These are phyloP conservation scores for Bombus superbus DNA, from an alignment of 1,140 invertebrate species.

Conservation along the genomic window DNA sequence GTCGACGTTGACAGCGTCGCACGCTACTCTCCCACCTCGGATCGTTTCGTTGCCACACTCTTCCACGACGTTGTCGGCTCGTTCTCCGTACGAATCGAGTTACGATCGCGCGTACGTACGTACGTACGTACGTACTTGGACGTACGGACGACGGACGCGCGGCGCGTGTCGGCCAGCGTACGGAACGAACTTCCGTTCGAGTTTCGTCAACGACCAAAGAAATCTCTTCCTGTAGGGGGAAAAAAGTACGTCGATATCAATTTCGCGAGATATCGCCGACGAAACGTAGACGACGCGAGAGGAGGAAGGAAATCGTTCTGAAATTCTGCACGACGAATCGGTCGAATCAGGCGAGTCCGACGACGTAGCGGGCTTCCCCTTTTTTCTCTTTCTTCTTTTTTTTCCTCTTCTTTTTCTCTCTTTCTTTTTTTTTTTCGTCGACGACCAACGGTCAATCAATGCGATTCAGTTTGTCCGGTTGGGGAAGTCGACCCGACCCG, in stretches of 20 bases:
- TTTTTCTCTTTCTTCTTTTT: neutral
- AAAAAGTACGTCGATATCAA: neutral
- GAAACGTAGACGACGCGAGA: too few relatives aligned
- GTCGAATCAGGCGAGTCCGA: neutral
- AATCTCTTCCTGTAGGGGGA: too few relatives aligned
- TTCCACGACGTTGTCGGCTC: too few relatives aligned
- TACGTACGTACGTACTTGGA: too few relatives aligned
- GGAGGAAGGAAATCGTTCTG: neutral
- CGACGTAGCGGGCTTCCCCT: neutral
- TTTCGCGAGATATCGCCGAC: neutral
- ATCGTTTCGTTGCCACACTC: too few relatives aligned
- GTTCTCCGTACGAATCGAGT: too few relatives aligned
- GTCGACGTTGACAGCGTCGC: neutral
- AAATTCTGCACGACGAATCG: neutral
- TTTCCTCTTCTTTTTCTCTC: neutral
- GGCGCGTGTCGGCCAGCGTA: too few relatives aligned
- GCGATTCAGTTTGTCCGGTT: constrained; percentile 79
- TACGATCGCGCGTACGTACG: too few relatives aligned
- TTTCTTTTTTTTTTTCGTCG: neutral
- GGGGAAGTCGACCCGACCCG: constrained; percentile 35
- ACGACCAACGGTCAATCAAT: constrained; percentile 78
- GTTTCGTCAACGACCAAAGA: neutral
- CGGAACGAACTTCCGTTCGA: neutral
- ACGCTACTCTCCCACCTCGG: too few relatives aligned
- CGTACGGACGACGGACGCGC: too few relatives aligned